Evolutionary conservation across 2,113 vertebrate genomes (phyloP).

Genomic region (Phyllostomus hastatus): DNA sequence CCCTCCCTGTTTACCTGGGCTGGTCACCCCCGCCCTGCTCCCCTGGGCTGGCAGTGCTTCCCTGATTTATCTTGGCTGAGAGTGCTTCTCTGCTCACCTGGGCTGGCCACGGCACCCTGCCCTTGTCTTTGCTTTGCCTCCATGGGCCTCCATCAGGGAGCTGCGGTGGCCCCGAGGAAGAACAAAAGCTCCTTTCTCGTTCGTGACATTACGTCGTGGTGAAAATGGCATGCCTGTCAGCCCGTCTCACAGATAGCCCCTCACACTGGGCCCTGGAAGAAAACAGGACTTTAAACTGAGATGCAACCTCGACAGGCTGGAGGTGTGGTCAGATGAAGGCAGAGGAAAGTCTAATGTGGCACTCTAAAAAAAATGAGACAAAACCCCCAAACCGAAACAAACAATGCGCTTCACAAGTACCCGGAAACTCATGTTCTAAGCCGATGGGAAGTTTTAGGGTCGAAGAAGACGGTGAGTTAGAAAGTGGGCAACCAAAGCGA

Average conservation of each 20-base stretch:
- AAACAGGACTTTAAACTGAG: background rate
- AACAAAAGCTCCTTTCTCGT: slow-evolving; percentile 51
- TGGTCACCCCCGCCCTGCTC: background rate
- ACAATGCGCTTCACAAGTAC: background rate
- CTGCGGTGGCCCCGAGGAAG: background rate
- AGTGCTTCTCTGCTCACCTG: background rate
- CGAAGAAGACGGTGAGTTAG: background rate
- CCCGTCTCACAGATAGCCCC: background rate
- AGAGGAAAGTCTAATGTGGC: background rate
- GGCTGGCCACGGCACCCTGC: background rate
- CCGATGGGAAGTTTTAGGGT: background rate
- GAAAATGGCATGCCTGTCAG: background rate
- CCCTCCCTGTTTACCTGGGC: background rate
- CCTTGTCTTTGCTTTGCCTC: background rate
- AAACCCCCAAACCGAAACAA: background rate
- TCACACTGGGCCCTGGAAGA: background rate
- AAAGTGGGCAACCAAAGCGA: background rate
- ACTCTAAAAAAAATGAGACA: no score
- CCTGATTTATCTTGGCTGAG: no score
- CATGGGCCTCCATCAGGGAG: background rate
- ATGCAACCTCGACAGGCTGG: background rate
- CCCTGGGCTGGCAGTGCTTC: background rate
- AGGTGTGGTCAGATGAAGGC: background rate
- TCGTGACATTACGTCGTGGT: background rate
- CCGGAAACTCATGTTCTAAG: background rate